phyloP scores from a whole-genome alignment of 2,797 vertebrate genomes.

The Lepilemur ruficaudatus region DNA sequence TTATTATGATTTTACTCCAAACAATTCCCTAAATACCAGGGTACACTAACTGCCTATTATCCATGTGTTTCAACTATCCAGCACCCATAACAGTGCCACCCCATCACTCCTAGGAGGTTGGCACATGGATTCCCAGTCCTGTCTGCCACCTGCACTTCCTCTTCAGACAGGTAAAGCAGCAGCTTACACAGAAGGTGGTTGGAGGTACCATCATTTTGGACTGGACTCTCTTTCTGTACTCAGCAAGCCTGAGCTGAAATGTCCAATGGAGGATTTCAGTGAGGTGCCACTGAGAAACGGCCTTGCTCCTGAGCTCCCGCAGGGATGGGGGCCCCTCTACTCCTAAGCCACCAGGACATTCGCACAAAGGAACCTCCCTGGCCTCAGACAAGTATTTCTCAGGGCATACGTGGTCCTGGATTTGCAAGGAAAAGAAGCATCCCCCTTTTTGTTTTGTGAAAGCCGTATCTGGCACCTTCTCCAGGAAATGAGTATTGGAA shows the following conservation, averaged over 20 bases:
- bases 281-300: background rate
- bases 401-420: background rate
- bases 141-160: background rate
- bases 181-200: background rate
- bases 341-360: background rate
- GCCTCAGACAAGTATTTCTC: background rate
- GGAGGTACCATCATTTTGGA: background rate
- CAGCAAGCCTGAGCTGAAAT: background rate
- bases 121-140: background rate
- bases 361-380: background rate
- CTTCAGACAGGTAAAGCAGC: background rate
- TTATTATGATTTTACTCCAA: slow-evolving; percentile 9
- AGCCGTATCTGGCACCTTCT: background rate
- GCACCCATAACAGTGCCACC: background rate
- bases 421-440: background rate
- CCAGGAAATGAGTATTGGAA: background rate
- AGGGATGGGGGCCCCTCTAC: background rate
- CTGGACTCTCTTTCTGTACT: background rate
- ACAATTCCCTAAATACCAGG: background rate
- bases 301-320: background rate
- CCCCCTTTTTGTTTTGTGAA: background rate
- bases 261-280: background rate
- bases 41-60: background rate
- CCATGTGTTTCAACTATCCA: background rate
- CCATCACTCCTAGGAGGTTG: background rate